Evolutionary conservation across 2,113 vertebrate genomes (phyloP).

Genomic region (Heptranchias perlo): DNA sequence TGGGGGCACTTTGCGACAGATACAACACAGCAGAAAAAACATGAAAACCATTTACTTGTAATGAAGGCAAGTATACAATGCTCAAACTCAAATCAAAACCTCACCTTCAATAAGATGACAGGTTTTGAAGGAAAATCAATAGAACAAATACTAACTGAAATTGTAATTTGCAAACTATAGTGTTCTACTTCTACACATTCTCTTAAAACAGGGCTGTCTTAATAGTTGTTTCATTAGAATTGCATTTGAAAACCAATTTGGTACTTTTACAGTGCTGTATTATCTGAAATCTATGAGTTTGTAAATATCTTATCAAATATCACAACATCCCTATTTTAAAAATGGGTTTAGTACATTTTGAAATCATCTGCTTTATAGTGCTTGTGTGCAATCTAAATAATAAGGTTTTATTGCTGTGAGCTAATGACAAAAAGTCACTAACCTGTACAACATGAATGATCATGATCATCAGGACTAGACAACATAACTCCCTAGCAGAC

Average conservation of each 20-base stretch:
- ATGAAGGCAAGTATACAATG: slow-evolving; percentile 51
- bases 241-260: slow-evolving; percentile 8
- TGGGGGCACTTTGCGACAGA: slow-evolving; percentile 53
- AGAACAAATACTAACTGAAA: slow-evolving; percentile 52
- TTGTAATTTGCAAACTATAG: slow-evolving; percentile 62
- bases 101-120: slow-evolving; percentile 66
- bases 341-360: slow-evolving; percentile 7
- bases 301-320: background rate
- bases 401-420: background rate
- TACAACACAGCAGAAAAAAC: slow-evolving; percentile 50
- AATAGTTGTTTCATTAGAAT: slow-evolving; percentile 1
- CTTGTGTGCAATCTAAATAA: slow-evolving; percentile 6
- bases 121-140: slow-evolving; percentile 54
- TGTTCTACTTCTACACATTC: slow-evolving; percentile 67
- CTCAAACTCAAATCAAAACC: slow-evolving; percentile 61
- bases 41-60: slow-evolving; percentile 55
- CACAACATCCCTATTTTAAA: background rate
- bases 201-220: slow-evolving; percentile 42
- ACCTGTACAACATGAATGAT: background rate
- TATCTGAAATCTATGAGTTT: background rate
- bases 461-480: background rate
- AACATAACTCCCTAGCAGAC: background rate
- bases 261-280: background rate
- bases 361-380: background rate
- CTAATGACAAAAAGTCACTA: background rate